A percentile compares a stretch with the other conserved stretches of the same genome.
Conservation (phyloP, 2,888 invertebrate genomes). For the Prenolepis imparis region DNA sequence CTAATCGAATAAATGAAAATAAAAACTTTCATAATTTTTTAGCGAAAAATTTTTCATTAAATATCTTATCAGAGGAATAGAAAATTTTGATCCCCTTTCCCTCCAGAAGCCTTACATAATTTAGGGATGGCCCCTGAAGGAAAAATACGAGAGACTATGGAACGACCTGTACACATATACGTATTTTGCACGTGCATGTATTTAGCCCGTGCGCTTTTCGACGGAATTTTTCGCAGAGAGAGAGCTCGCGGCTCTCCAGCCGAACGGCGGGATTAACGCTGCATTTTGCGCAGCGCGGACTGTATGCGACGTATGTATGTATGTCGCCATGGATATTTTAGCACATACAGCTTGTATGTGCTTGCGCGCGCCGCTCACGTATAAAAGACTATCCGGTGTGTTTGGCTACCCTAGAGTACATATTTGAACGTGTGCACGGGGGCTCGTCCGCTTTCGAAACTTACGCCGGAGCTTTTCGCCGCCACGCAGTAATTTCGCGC, state of each 20-base stretch:
- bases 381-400: slow-evolving; percentile 55
- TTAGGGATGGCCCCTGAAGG: neutral
- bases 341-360: slow-evolving; percentile 30
- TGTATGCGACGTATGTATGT: slow-evolving; percentile 33
- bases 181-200: neutral
- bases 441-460: slow-evolving; percentile 67
- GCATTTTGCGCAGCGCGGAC: slow-evolving; percentile 59
- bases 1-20: too few relatives aligned
- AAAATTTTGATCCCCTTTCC: too few relatives aligned
- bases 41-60: too few relatives aligned
- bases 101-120: too few relatives aligned
- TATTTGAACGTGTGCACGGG: slow-evolving; percentile 55
- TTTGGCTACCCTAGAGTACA: slow-evolving; percentile 65
- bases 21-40: too few relatives aligned
- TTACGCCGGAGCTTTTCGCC: slow-evolving; percentile 61
- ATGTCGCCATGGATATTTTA: slow-evolving; percentile 56
- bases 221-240: slow-evolving; percentile 36
- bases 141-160: neutral
- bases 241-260: neutral
- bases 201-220: neutral
- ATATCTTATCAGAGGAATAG: too few relatives aligned
- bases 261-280: slow-evolving; percentile 49
- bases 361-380: slow-evolving; percentile 8
- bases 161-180: neutral
- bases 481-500: slow-evolving; percentile 60